Conservation (phyloP, 2,113 vertebrate species). For the Podarcis raffonei region DNA sequence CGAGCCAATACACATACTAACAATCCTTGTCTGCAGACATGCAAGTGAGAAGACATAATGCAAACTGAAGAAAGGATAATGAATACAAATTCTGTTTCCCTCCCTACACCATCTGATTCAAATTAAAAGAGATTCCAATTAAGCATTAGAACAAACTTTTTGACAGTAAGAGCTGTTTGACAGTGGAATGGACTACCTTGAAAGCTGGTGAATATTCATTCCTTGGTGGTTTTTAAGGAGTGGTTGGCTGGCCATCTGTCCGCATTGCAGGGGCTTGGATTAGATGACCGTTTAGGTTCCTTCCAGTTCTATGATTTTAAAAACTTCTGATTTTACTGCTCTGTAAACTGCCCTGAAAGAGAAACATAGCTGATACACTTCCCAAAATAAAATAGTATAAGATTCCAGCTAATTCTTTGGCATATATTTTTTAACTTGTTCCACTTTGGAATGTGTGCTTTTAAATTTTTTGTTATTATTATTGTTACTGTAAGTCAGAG, state of each 20-base stretch:
- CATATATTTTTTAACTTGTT: conserved; percentile 27
- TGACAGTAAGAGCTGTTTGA: too few species aligned
- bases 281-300: too few species aligned
- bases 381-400: neutral
- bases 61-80: neutral
- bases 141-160: too few species aligned
- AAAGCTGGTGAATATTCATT: too few species aligned
- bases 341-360: neutral
- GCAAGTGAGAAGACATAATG: neutral
- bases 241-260: too few species aligned
- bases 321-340: neutral
- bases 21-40: neutral
- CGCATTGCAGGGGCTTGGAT: too few species aligned
- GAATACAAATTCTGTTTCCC: neutral
- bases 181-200: too few species aligned
- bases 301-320: neutral
- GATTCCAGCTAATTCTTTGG: neutral
- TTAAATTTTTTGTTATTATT: neutral
- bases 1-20: neutral
- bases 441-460: conserved; percentile 20
- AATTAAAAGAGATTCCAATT: too few species aligned
- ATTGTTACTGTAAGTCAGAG: conserved; percentile 29
- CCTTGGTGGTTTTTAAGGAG: too few species aligned
- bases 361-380: neutral
- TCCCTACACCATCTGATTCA: too few species aligned